Evolutionary conservation across 2,888 invertebrate genomes (phyloP).

Genomic region (Rhimphoctona megacephalus): DNA sequence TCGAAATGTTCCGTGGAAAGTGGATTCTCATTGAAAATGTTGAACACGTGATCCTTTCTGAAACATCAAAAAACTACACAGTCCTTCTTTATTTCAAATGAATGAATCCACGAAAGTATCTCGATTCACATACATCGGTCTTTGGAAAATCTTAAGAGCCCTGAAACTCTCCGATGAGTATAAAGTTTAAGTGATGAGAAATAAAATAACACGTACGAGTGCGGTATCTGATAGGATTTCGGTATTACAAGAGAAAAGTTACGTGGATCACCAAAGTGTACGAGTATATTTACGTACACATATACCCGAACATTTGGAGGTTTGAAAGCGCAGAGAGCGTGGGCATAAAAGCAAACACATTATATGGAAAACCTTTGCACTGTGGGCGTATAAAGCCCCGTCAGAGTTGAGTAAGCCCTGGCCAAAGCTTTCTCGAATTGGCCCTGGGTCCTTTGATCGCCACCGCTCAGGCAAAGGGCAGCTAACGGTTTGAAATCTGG

Average conservation of each 20-base stretch:
- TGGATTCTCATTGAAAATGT: conserved; percentile 2
- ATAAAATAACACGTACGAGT: conserved; percentile 50
- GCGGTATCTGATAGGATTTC: conserved; percentile 38
- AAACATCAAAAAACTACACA: conserved; percentile 14
- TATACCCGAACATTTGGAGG: conserved; percentile 29
- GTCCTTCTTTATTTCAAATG: conserved; percentile 39
- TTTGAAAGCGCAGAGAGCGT: conserved; percentile 42
- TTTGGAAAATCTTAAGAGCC: conserved; percentile 41
- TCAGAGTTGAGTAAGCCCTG: conserved; percentile 60
- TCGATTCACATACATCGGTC: conserved; percentile 13
- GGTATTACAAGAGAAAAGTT: conserved; percentile 28
- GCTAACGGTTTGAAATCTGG: conserved; percentile 52
- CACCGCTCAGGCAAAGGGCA: conserved; percentile 62
- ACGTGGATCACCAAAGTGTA: conserved; percentile 34
- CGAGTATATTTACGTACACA: conserved; percentile 5
- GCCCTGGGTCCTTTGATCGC: conserved; percentile 69
- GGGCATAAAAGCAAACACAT: conserved; percentile 64
- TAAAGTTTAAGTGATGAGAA: conserved; percentile 61
- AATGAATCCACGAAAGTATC: conserved; percentile 24
- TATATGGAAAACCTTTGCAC: conserved; percentile 63
- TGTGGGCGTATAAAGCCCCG: conserved; percentile 32
- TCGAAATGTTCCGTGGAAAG: background rate
- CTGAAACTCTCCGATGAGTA: conserved; percentile 28
- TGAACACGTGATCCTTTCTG: background rate
- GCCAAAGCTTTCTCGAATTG: conserved; percentile 70